Evolutionary conservation across 2,797 vertebrate species (phyloP).

Genomic region (Liasis olivaceus): DNA sequence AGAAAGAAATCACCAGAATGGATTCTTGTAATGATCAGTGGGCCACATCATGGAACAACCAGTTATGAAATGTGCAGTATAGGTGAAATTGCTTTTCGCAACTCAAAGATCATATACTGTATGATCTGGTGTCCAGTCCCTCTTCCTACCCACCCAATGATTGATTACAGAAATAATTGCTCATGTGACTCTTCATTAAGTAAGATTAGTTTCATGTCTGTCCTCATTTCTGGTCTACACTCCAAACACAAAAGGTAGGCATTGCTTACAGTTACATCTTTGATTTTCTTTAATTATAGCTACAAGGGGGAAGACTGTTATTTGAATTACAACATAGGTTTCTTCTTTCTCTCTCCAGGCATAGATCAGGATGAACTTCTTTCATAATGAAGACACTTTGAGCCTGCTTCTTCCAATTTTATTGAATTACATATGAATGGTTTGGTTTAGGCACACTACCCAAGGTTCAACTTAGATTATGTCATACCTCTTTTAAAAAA

Average conservation of each 20-base stretch:
- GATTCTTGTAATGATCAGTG: neutral
- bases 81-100: neutral
- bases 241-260: neutral
- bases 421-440: neutral
- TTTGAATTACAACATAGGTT: neutral
- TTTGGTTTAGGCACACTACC: neutral
- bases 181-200: neutral
- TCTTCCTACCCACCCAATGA: neutral
- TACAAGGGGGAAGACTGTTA: neutral
- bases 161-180: neutral
- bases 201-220: neutral
- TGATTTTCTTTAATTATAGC: neutral
- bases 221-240: neutral
- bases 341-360: neutral
- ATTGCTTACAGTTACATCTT: neutral
- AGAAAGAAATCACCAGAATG: neutral
- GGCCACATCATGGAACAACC: neutral
- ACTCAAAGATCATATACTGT: neutral
- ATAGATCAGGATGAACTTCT: neutral
- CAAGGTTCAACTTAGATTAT: neutral
- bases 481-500: neutral
- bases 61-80: neutral
- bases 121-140: neutral
- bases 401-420: neutral
- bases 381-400: neutral